Evolutionary conservation across 53 echinoderm and acorn worm species (phyloP).

Genomic region (Pentamera pediparva): DNA sequence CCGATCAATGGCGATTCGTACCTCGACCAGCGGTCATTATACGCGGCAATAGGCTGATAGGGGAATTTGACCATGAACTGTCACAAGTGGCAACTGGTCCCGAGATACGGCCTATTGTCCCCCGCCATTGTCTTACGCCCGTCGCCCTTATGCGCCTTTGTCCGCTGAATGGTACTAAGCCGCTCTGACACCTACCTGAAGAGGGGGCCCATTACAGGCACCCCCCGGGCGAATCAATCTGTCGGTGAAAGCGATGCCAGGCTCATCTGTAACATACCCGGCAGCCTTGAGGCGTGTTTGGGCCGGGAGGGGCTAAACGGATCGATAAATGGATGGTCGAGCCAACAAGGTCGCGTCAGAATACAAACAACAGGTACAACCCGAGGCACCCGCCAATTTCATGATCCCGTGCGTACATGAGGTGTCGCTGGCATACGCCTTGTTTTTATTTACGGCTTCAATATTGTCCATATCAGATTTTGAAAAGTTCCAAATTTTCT

Average conservation of each 20-base stretch:
- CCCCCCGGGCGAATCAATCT: background rate
- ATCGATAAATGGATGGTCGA: conserved; percentile 3
- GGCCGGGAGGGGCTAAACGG: background rate
- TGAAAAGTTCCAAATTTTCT: no score
- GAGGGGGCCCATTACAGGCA: background rate
- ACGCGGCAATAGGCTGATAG: conserved; percentile 19
- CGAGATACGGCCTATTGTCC: background rate
- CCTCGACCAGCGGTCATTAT: conserved; percentile 5
- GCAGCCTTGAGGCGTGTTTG: conserved; percentile 22
- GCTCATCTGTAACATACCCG: conserved; percentile 5
- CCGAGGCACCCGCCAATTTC: no score
- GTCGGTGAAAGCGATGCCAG: background rate
- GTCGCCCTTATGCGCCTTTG: background rate
- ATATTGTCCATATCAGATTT: no score
- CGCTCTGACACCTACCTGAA: conserved; percentile 16
- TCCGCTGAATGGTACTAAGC: background rate
- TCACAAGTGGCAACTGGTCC: background rate
- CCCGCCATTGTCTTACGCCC: background rate
- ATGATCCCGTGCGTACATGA: no score
- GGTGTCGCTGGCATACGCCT: no score
- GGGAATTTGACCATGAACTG: conserved; percentile 16
- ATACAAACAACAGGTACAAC: background rate
- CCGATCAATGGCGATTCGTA: no score
- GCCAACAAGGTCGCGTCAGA: background rate
- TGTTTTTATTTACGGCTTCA: no score